A percentile compares a stretch with the other conserved stretches of the same genome.
Evolutionary conservation across 2,888 invertebrate genomes (phyloP).

Genomic region (Stomorhina lunata): DNA sequence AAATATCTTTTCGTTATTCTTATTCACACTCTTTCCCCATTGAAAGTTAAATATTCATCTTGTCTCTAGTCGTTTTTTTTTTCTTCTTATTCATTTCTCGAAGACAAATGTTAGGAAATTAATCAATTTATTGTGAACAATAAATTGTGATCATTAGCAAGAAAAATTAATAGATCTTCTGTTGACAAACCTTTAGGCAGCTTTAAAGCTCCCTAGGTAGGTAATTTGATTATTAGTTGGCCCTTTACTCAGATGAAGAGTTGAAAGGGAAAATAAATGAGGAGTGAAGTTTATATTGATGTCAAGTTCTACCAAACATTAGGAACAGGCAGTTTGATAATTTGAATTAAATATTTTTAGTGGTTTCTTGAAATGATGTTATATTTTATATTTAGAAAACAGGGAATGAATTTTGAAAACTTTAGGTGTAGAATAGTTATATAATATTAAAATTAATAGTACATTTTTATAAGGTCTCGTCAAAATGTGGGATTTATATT

Average conservation of each 20-base stretch:
- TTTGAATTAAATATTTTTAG: not conserved
- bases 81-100: not conserved
- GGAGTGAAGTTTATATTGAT: not conserved
- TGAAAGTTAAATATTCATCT: not conserved
- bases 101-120: slow-evolving; percentile 10
- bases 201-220: not conserved
- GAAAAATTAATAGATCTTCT: slow-evolving; percentile 4
- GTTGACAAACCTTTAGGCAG: slow-evolving; percentile 3
- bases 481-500: no score
- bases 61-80: not conserved
- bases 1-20: not conserved
- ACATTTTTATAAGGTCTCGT: no score
- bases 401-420: no score
- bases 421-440: no score
- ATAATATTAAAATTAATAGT: no score
- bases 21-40: not conserved
- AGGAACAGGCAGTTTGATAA: not conserved
- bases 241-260: not conserved
- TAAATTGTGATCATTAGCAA: slow-evolving; percentile 7
- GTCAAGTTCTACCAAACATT: not conserved
- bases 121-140: slow-evolving; percentile 29
- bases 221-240: not conserved
- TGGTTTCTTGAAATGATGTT: not conserved
- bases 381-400: not conserved
- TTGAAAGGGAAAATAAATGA: not conserved